phyloP scores from a whole-genome alignment of 2,797 vertebrate species.

The Ispidina picta region DNA sequence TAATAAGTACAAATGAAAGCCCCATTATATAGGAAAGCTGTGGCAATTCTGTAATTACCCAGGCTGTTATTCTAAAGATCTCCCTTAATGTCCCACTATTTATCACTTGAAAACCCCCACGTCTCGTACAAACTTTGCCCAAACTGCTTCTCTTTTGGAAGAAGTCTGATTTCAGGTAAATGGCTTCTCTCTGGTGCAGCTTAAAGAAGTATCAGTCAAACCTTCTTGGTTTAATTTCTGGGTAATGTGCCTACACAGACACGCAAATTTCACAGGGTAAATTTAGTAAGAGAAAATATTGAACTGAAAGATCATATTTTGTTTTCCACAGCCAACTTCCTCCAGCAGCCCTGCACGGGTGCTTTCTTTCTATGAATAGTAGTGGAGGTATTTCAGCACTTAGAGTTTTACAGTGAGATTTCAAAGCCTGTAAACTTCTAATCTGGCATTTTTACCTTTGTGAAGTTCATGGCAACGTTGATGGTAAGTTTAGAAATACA shows the following conservation, averaged over 20 bases:
- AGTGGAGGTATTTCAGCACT: background rate
- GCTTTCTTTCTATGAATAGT: background rate
- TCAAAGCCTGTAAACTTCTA: background rate
- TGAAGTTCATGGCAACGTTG: background rate
- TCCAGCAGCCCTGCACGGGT: rapidly evolving
- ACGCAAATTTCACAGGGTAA: background rate
- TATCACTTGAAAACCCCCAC: conserved; percentile 14
- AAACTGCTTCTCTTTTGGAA: background rate
- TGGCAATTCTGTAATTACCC: conserved; percentile 52
- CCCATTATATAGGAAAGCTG: conserved; percentile 26
- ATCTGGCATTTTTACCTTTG: background rate
- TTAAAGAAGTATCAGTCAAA: background rate
- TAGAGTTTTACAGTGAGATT: background rate
- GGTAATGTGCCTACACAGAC: background rate
- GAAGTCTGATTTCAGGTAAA: conserved; percentile 30
- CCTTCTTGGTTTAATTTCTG: conserved; percentile 25
- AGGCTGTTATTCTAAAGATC: conserved; percentile 23
- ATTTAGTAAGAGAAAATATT: background rate
- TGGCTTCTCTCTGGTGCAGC: background rate
- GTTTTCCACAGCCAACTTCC: background rate
- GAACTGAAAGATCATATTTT: background rate
- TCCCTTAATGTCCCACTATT: conserved; percentile 6
- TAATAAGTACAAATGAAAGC: conserved; percentile 43
- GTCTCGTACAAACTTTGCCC: background rate
- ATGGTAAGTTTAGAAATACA: background rate